These are phyloP conservation scores for Habrosyne pyritoides DNA, from an alignment of 2,888 invertebrate genomes.

Conservation along the genomic window DNA sequence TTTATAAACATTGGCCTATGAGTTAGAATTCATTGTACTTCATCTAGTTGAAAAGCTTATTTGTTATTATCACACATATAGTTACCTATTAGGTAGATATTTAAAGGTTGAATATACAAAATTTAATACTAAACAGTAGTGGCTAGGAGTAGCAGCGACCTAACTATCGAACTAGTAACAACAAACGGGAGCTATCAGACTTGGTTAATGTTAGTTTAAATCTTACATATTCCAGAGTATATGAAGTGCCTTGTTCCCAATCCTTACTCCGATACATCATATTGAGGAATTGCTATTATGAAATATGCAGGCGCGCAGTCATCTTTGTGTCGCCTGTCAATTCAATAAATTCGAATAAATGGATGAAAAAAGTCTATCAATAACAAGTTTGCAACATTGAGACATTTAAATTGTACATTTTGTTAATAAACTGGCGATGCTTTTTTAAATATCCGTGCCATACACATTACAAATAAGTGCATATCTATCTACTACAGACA, in stretches of 20 bases:
- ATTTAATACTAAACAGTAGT: conserved; percentile 60
- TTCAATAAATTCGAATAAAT: conserved; percentile 8
- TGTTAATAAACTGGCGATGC: conserved; percentile 4
- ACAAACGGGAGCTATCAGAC: conserved; percentile 53
- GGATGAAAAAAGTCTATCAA: conserved; percentile 13
- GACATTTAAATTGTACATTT: conserved; percentile 36
- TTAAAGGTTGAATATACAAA: conserved; percentile 73
- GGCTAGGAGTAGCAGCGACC: conserved; percentile 50
- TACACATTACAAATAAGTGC: conserved; percentile 24
- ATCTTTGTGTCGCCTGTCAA: background rate
- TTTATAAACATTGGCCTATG: conserved; percentile 80
- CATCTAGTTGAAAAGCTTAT: conserved; percentile 80
- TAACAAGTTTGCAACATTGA: conserved; percentile 46
- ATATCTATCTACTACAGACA: conserved; percentile 21
- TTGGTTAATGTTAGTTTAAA: conserved; percentile 47
- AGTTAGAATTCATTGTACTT: conserved; percentile 78
- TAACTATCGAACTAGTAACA: conserved; percentile 38
- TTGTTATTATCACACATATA: conserved; percentile 79
- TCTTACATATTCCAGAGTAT: conserved; percentile 29
- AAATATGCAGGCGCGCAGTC: conserved; percentile 24
- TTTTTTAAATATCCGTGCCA: conserved; percentile 11
- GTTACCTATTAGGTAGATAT: conserved; percentile 73
- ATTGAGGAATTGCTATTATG: conserved; percentile 28
- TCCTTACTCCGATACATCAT: conserved; percentile 22
- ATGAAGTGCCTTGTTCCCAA: conserved; percentile 49